phyloP scores from a whole-genome alignment of 2,888 invertebrate species.

The Sarcophaga caerulescens region DNA sequence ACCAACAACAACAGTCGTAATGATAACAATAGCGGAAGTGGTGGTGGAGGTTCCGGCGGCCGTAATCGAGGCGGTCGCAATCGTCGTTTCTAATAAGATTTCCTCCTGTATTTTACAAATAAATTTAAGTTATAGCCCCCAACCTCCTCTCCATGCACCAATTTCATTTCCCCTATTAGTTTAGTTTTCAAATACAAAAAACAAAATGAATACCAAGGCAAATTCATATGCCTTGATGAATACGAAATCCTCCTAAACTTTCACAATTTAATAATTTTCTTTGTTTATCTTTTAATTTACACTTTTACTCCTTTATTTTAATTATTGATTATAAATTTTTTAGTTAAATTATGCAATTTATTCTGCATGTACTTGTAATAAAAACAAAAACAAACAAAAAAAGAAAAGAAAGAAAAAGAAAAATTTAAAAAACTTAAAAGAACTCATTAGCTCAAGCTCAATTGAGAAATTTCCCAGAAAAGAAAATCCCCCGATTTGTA shows the following conservation, averaged over 20 bases:
- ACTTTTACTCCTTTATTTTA: neutral
- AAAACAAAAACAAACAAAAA: neutral
- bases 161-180: neutral
- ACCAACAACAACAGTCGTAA: conserved; percentile 45
- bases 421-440: neutral
- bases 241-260: too few species aligned
- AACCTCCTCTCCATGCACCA: neutral
- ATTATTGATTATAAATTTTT: neutral
- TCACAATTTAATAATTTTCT: too few species aligned
- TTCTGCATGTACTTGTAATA: neutral
- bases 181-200: neutral
- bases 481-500: neutral
- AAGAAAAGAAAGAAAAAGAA: neutral
- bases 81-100: conserved; percentile 73
- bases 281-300: neutral
- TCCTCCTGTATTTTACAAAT: neutral
- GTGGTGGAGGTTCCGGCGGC: conserved; percentile 70
- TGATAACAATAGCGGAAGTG: conserved; percentile 65
- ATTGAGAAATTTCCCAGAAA: neutral
- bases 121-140: conserved; percentile 36
- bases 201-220: too few species aligned
- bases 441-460: neutral
- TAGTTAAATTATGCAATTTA: neutral
- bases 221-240: too few species aligned
- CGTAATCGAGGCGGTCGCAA: conserved; percentile 74